A percentile compares a stretch with the other conserved stretches of the same genome.
phyloP scores from a whole-genome alignment of 2,113 vertebrate species.

The Abramis brama region DNA sequence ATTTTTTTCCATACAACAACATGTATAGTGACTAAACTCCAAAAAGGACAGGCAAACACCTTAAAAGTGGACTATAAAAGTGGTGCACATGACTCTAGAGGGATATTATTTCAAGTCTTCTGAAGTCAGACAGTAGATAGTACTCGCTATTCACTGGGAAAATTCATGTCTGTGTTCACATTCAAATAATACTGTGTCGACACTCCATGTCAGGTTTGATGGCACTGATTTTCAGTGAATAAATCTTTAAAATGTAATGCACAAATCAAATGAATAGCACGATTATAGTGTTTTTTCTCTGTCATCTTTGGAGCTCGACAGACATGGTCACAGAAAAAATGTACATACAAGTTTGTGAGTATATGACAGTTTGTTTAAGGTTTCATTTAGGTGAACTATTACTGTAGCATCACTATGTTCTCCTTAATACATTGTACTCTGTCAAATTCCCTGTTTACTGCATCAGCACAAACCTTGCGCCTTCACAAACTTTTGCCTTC shows the following conservation, averaged over 20 bases:
- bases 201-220: neutral
- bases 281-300: neutral
- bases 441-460: slow-evolving; percentile 30
- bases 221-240: too few relatives aligned
- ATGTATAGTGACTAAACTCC: neutral
- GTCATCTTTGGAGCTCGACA: neutral
- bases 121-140: too few relatives aligned
- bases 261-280: too few relatives aligned
- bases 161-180: neutral
- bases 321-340: neutral
- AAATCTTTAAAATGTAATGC: too few relatives aligned
- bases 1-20: too few relatives aligned
- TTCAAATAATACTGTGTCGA: neutral
- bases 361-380: neutral
- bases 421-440: neutral
- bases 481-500: slow-evolving; percentile 46
- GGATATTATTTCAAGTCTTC: too few relatives aligned
- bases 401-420: neutral
- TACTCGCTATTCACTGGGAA: neutral
- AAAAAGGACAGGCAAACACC: neutral
- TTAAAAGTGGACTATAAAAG: neutral
- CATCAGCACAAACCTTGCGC: slow-evolving; percentile 46
- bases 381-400: neutral
- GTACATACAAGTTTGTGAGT: neutral
- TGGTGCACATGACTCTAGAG: neutral